A percentile compares a stretch with the other conserved stretches of the same genome.
These are phyloP conservation scores for Drosophila hydei DNA, from an alignment of 1,140 invertebrate species.

Conservation along the genomic window DNA sequence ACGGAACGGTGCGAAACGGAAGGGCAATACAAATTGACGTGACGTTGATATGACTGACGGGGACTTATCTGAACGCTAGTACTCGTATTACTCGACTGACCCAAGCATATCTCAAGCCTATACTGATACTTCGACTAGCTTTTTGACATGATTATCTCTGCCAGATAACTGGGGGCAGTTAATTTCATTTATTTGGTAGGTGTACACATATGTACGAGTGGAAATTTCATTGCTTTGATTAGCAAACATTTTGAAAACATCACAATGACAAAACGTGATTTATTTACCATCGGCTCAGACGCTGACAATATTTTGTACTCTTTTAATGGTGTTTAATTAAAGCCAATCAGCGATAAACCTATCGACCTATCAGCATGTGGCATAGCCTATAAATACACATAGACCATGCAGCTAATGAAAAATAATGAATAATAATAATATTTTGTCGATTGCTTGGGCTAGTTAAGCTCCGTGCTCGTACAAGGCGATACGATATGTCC, in stretches of 20 bases:
- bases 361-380: constrained; percentile 70
- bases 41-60: constrained; percentile 29
- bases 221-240: constrained; percentile 45
- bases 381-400: constrained; percentile 44
- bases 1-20: constrained; percentile 2
- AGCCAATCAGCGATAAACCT: constrained; percentile 72
- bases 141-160: constrained; percentile 71
- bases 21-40: constrained; percentile 16
- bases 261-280: constrained; percentile 77
- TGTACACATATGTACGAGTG: constrained; percentile 33
- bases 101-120: constrained; percentile 29
- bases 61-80: constrained; percentile 13
- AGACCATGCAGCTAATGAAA: constrained; percentile 59
- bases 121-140: constrained; percentile 20
- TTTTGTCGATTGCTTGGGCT: background rate
- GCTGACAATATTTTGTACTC: constrained; percentile 71
- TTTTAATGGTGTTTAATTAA: constrained; percentile 82
- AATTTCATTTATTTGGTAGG: constrained; percentile 69
- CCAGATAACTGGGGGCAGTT: constrained; percentile 50
- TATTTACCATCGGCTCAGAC: constrained; percentile 52
- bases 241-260: constrained; percentile 61
- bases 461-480: constrained; percentile 29
- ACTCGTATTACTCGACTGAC: constrained; percentile 27
- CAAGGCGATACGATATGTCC: constrained; percentile 65
- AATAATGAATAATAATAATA: constrained; percentile 20